phyloP scores from a whole-genome alignment of 2,797 vertebrate species.

The Chloroceryle amazona region DNA sequence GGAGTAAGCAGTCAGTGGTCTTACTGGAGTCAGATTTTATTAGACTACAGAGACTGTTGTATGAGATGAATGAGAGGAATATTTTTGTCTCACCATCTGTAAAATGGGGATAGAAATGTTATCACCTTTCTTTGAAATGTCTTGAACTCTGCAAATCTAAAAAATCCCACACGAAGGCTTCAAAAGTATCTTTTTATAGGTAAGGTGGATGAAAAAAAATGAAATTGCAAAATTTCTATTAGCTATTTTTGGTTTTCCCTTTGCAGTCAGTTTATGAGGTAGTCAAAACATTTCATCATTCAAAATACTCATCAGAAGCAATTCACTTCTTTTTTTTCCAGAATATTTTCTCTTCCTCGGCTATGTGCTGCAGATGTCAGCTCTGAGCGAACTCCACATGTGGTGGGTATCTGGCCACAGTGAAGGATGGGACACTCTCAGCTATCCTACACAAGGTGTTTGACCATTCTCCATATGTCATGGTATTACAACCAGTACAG shows the following conservation, averaged over 20 bases:
- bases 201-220: background rate
- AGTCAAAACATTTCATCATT: constrained; percentile 30
- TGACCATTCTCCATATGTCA: constrained; percentile 46
- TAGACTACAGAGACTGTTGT: background rate
- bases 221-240: background rate
- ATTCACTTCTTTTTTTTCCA: background rate
- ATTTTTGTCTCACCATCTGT: background rate
- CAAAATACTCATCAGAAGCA: constrained; percentile 14
- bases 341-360: background rate
- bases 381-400: background rate
- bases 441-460: background rate
- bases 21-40: background rate
- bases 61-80: background rate
- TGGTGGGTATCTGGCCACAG: constrained; percentile 13
- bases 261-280: constrained; percentile 15
- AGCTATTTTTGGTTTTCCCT: constrained; percentile 10
- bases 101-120: background rate
- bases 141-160: background rate
- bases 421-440: constrained; percentile 11
- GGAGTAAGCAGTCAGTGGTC: background rate
- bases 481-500: constrained; percentile 48
- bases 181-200: background rate
- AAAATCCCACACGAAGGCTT: background rate
- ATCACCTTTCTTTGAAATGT: background rate
- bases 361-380: constrained; percentile 49